These are phyloP conservation scores for Probosciger aterrimus DNA, from an alignment of 2,113 vertebrate species.

Conservation along the genomic window DNA sequence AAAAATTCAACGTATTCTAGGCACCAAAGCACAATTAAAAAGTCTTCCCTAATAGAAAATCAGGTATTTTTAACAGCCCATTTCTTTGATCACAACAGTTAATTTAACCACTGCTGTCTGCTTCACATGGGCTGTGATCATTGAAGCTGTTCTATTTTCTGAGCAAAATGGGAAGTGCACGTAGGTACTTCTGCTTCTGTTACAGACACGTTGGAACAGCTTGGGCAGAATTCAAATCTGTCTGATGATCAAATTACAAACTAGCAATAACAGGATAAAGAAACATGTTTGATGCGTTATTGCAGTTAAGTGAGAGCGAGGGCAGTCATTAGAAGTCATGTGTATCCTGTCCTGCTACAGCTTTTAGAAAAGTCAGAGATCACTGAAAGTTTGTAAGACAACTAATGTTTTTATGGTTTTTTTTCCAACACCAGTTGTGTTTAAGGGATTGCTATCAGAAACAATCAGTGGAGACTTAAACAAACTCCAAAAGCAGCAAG, in stretches of 20 bases:
- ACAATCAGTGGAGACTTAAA: not conserved
- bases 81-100: slow-evolving; percentile 66
- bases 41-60: slow-evolving; percentile 35
- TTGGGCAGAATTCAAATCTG: slow-evolving; percentile 66
- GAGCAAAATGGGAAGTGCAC: slow-evolving; percentile 51
- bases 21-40: slow-evolving; percentile 50
- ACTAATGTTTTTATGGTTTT: not conserved
- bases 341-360: slow-evolving; percentile 38
- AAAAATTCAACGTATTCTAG: slow-evolving; percentile 18
- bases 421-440: not conserved
- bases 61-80: slow-evolving; percentile 36
- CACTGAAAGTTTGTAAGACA: slow-evolving; percentile 12
- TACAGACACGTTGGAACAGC: slow-evolving; percentile 73
- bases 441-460: slow-evolving; percentile 48
- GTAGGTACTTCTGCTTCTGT: slow-evolving; percentile 59
- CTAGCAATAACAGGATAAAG: slow-evolving; percentile 66
- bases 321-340: slow-evolving; percentile 60
- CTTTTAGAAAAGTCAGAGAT: slow-evolving; percentile 58
- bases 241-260: slow-evolving; percentile 72
- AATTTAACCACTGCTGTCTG: slow-evolving; percentile 53
- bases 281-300: slow-evolving; percentile 57
- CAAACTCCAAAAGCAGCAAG: not conserved
- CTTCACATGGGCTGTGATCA: slow-evolving; percentile 17
- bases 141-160: slow-evolving; percentile 53
- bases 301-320: slow-evolving; percentile 63